Conservation (phyloP, 2,113 vertebrate species). For the Deroptyus accipitrinus region DNA sequence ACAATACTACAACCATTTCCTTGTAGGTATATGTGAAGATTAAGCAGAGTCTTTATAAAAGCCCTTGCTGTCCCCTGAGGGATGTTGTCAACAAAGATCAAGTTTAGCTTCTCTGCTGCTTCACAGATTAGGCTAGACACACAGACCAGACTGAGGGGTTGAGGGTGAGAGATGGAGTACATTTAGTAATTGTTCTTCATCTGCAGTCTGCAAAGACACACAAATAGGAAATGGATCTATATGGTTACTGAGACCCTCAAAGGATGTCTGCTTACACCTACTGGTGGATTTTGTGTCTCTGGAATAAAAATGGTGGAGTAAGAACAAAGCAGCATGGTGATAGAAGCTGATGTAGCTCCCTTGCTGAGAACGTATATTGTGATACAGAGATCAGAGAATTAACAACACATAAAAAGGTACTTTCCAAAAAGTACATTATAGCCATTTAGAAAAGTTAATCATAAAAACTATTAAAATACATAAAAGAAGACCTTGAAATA, state of each 20-base stretch:
- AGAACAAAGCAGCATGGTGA: neutral
- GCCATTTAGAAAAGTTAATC: neutral
- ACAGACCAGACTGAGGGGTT: neutral
- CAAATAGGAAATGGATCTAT: neutral
- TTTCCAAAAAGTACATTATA: neutral
- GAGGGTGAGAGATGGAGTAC: neutral
- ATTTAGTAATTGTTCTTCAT: neutral
- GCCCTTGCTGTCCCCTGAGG: neutral
- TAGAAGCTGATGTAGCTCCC: neutral
- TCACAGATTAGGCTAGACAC: neutral
- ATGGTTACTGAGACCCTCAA: neutral
- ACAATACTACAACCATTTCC: neutral
- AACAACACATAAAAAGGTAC: neutral
- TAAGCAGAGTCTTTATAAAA: neutral
- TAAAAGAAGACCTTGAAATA: neutral
- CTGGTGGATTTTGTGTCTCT: neutral
- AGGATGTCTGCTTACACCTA: neutral
- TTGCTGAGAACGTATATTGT: neutral
- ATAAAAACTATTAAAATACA: neutral
- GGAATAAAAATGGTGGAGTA: neutral
- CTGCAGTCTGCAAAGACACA: neutral
- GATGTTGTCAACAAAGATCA: neutral
- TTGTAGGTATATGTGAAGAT: neutral
- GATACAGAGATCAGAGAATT: neutral
- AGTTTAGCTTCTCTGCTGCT: neutral